Evolutionary conservation across 2,888 invertebrate genomes (phyloP), one percentile per base, ranked within the genome.

Genomic region (Polydrusus pterygomalis): DNA sequence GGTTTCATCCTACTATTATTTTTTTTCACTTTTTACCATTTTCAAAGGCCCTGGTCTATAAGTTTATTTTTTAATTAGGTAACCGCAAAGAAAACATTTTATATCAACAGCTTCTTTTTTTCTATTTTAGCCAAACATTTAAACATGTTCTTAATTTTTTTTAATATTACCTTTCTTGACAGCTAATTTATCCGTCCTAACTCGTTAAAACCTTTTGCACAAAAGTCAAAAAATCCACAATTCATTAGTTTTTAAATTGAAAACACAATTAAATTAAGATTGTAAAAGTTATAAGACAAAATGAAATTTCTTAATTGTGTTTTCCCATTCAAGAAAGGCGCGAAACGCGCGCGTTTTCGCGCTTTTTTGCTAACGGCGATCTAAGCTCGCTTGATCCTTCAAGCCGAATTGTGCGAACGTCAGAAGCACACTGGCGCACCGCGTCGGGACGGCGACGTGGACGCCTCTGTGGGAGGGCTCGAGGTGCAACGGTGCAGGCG

Each of bases 401-500:
- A 54, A 63, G 47, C 62, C 74, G 74, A 63, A 63, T 62, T 56
- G 69, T 63, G 51, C 60, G 69, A 69, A 45, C 74, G 70, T 63
- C 54, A 54, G 69, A 68, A 74, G 63, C 63, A 49, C 20, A 74
- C 74, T 74, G 70, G 60, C 67, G 68, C 68, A 34, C n/a, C 30
- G 62, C 68, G 63, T 60, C 69, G 56, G 34, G 62, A 54, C 74
- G 74, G 51, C 69, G 74, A 51, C 69, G 45, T 51, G 25, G 63
- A 70, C 63, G 69, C 69, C 74, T 63, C 63, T 63, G 40, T 58
- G 30, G 58, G 40, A 64, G 51, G 60, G 60, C 69, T 69, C 49
- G 56, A 56, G 69, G 69, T 74, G 74, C 74, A 74, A 40, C 74
- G 69, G 60, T 70, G 74, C 74, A 74, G 62, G 56, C 60, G 58